Percentiles rank a stretch among this genome's conserved stretches.
These are phyloP conservation scores for Stramonita haemastoma DNA, from an alignment of 2,888 invertebrate species.

Conservation along the genomic window DNA sequence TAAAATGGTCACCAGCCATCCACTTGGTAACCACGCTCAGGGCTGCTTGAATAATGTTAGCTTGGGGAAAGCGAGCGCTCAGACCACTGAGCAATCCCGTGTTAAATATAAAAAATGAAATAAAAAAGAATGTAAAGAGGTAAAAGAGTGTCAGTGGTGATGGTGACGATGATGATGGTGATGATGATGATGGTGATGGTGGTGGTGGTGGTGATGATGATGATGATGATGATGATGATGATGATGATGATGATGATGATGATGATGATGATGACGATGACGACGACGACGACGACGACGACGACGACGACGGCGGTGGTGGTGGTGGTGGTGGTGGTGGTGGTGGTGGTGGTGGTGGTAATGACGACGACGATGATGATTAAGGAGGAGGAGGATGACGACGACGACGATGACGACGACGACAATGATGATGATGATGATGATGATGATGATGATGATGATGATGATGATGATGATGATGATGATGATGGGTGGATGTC, in stretches of 20 bases:
- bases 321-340: constrained; percentile 24
- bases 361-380: not conserved
- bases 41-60: no score
- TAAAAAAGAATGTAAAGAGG: no score
- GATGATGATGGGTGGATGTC: not conserved
- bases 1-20: no score
- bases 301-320: not conserved
- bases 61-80: no score
- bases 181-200: not conserved
- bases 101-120: no score
- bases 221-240: constrained; percentile 20
- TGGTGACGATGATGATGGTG: constrained; percentile 5
- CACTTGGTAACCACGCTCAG: no score
- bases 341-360: not conserved
- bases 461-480: not conserved
- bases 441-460: not conserved
- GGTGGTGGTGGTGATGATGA: constrained; percentile 8
- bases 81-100: no score
- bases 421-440: constrained; percentile 18
- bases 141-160: not conserved
- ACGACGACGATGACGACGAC: not conserved
- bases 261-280: constrained; percentile 4
- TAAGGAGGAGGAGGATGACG: not conserved
- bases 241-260: constrained; percentile 29
- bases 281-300: not conserved